A percentile compares a stretch with the other conserved stretches of the same genome.
These are phyloP conservation scores for Takifugu ocellatus DNA, from an alignment of 2,797 vertebrate species.

Conservation along the genomic window DNA sequence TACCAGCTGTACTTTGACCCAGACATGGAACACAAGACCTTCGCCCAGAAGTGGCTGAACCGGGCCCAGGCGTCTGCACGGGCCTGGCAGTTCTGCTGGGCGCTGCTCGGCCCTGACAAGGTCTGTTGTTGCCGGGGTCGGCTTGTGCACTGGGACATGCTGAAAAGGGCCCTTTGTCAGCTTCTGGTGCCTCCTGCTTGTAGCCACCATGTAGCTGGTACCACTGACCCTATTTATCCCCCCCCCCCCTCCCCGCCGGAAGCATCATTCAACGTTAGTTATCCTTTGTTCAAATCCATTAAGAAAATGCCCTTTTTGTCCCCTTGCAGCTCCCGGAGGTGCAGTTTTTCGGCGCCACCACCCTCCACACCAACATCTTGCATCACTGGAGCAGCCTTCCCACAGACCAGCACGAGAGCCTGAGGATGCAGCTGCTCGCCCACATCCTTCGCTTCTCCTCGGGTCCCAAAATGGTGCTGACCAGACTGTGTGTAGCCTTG, in stretches of 20 bases:
- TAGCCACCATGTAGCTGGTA: too few relatives aligned
- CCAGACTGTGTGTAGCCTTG: constrained; percentile 90
- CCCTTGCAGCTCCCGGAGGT: constrained; percentile 85
- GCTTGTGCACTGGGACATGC: neutral
- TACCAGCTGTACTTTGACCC: constrained; percentile 97
- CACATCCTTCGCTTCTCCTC: constrained; percentile 91
- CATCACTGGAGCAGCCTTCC: constrained; percentile 92
- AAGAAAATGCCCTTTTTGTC: neutral
- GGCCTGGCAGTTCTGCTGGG: constrained; percentile 98
- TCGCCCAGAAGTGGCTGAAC: constrained; percentile 98
- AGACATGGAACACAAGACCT: constrained; percentile 91
- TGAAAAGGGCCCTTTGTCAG: neutral
- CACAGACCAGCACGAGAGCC: constrained; percentile 84
- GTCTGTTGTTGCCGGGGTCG: constrained; percentile 33
- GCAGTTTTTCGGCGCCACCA: constrained; percentile 97
- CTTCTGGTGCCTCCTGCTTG: too few relatives aligned
- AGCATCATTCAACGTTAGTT: too few relatives aligned
- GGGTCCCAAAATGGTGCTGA: constrained; percentile 94
- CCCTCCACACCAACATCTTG: constrained; percentile 94
- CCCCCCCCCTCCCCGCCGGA: too few relatives aligned
- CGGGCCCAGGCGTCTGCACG: constrained; percentile 92
- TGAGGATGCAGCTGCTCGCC: constrained; percentile 90
- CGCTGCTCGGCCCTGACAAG: constrained; percentile 87
- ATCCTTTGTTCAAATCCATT: neutral
- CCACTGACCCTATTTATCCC: too few relatives aligned